These are phyloP conservation scores for Amphipyra tragopoginis DNA, from an alignment of 2,888 invertebrate genomes.

Conservation along the genomic window DNA sequence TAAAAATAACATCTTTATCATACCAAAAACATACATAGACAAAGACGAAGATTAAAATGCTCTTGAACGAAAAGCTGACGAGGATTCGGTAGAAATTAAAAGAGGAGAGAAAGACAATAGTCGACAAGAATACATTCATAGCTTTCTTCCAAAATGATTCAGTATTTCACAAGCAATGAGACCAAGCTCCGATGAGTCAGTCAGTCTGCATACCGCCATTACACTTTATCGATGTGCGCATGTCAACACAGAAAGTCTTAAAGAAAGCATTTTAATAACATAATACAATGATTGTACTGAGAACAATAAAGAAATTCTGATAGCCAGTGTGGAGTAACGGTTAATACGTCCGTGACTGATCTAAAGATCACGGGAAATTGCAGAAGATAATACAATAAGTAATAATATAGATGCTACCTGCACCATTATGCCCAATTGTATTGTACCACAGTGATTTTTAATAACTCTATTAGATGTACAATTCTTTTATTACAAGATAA, in stretches of 20 bases:
- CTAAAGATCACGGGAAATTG: slow-evolving; percentile 36
- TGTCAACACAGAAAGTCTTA: slow-evolving; percentile 40
- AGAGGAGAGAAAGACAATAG: too few species aligned
- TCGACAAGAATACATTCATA: slow-evolving; percentile 12
- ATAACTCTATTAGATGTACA: slow-evolving; percentile 37
- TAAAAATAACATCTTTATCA: too few species aligned
- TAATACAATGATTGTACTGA: slow-evolving; percentile 45
- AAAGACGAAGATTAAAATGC: too few species aligned
- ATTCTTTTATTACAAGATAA: slow-evolving; percentile 26
- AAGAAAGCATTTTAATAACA: slow-evolving; percentile 49
- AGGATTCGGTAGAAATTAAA: too few species aligned
- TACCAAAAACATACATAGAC: too few species aligned
- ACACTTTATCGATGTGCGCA: slow-evolving; percentile 30
- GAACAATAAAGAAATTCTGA: slow-evolving; percentile 42
- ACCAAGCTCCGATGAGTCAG: slow-evolving; percentile 25
- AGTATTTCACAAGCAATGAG: slow-evolving; percentile 33
- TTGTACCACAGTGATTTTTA: slow-evolving; percentile 6
- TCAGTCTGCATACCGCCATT: slow-evolving; percentile 31
- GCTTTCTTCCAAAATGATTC: slow-evolving; percentile 27
- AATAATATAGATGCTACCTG: slow-evolving; percentile 24
- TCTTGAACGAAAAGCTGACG: too few species aligned
- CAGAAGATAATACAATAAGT: slow-evolving; percentile 23
- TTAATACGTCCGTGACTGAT: slow-evolving; percentile 24
- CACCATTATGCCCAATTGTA: slow-evolving; percentile 18
- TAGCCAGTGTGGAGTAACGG: slow-evolving; percentile 15